Evolutionary conservation across 2,888 invertebrate species (phyloP).

Genomic region (Drosophila formosana): DNA sequence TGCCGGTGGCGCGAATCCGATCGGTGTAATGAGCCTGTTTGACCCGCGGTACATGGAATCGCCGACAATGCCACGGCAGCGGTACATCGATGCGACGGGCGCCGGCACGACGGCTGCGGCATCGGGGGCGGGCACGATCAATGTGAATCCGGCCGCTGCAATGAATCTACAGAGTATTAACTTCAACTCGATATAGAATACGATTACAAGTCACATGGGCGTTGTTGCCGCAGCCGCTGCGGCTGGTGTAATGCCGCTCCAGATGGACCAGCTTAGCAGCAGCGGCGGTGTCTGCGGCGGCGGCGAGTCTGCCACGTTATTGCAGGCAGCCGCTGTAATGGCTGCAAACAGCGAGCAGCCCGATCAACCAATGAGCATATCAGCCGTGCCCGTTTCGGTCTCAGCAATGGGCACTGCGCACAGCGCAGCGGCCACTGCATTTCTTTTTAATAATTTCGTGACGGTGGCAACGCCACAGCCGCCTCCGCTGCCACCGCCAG

Average conservation of each 20-base stretch:
- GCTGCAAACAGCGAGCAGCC: slow-evolving; percentile 48
- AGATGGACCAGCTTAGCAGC: slow-evolving; percentile 47
- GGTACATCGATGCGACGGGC: slow-evolving; percentile 84
- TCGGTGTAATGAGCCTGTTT: slow-evolving; percentile 89
- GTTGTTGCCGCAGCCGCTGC: slow-evolving; percentile 62
- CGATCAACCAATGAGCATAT: slow-evolving; percentile 70
- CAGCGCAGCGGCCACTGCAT: slow-evolving; percentile 66
- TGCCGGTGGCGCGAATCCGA: slow-evolving; percentile 84
- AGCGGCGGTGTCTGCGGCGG: slow-evolving; percentile 24
- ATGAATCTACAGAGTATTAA: slow-evolving; percentile 91
- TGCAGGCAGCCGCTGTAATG: slow-evolving; percentile 71
- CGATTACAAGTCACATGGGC: slow-evolving; percentile 78
- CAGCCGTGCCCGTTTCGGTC: slow-evolving; percentile 69
- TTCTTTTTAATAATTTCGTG: slow-evolving; percentile 80
- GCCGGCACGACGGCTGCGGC: slow-evolving; percentile 67
- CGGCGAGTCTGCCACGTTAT: slow-evolving; percentile 53
- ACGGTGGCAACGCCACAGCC: slow-evolving; percentile 68
- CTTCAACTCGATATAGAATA: slow-evolving; percentile 91
- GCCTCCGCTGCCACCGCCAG: slow-evolving; percentile 63
- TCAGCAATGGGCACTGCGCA: slow-evolving; percentile 68
- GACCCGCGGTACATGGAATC: slow-evolving; percentile 91
- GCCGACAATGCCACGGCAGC: slow-evolving; percentile 86
- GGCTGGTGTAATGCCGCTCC: slow-evolving; percentile 52
- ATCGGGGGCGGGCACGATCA: slow-evolving; percentile 82
- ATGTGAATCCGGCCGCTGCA: slow-evolving; percentile 87